These are phyloP conservation scores for Cassiopea andromeda DNA, from an alignment of 30 jellyfish, hydroid and myxozoan species.

Conservation along the genomic window DNA sequence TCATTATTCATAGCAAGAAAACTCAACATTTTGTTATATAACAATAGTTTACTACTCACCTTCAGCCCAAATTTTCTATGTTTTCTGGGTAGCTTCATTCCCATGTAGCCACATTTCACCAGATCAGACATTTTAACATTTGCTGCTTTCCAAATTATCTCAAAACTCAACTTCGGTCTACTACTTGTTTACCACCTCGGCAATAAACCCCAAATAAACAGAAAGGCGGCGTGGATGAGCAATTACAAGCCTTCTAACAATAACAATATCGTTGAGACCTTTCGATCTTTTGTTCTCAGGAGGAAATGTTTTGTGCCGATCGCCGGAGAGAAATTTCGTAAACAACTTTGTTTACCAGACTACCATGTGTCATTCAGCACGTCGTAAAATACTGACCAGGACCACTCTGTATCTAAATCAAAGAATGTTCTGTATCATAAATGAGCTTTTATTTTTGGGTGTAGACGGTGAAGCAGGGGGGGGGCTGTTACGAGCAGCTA, in stretches of 20 bases:
- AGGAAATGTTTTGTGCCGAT: conserved; percentile 74
- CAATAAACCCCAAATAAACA: conserved; percentile 45
- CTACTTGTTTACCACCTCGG: conserved; percentile 43
- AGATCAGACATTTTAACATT: conserved; percentile 68
- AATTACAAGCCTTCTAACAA: conserved; percentile 51
- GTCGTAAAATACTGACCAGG: conserved; percentile 53
- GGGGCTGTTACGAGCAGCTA: no score
- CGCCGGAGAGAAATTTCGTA: conserved; percentile 64
- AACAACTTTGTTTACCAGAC: conserved; percentile 80
- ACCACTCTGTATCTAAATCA: not conserved
- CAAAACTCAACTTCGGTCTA: not conserved
- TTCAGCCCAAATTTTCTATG: conserved; percentile 94
- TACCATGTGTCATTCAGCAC: conserved; percentile 52
- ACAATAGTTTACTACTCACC: conserved; percentile 36
- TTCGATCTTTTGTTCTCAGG: conserved; percentile 71
- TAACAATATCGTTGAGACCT: conserved; percentile 59
- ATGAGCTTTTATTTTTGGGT: no score
- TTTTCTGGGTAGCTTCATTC: conserved; percentile 91
- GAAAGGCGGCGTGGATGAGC: conserved; percentile 65
- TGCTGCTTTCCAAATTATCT: not conserved
- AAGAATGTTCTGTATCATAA: not conserved
- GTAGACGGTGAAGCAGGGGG: no score
- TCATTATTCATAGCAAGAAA: not conserved
- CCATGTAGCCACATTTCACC: conserved; percentile 97
- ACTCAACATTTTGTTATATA: not conserved